Base-by-base conservation (phyloP, 2,888 invertebrate species). In the Epinotia brunnichana region DNA sequence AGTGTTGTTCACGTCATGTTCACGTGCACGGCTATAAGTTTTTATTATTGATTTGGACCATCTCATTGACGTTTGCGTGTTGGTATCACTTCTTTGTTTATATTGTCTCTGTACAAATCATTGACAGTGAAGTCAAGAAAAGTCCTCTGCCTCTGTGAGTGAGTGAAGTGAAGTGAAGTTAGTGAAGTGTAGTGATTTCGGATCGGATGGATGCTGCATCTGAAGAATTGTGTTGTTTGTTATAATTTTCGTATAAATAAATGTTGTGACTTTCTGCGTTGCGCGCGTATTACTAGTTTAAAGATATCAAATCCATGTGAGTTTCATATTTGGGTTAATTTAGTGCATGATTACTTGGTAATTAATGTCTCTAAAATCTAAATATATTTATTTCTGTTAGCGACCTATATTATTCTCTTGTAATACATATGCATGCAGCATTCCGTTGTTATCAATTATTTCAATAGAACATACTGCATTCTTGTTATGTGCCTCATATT, bases 111-210 rank as follows among this genome's bases (percentile, higher is more conserved):
- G 56, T n/a, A 57, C 15, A 57, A 61, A 53, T 51, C 35, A 66
- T 54, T 71, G 71, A 67, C 71, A 71, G 67, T 71, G 21, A 67
- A 66, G 54, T n/a, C n/a, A n/a, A n/a, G n/a, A n/a, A n/a, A n/a
- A n/a, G n/a, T n/a, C n/a, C n/a, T n/a, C n/a, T n/a, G n/a, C n/a
- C n/a, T n/a, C n/a, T n/a, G n/a, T n/a, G n/a, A n/a, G n/a, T n/a
- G n/a, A n/a, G n/a, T n/a, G n/a, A n/a, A n/a, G n/a, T n/a, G n/a
- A n/a, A n/a, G n/a, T n/a, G n/a, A n/a, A n/a, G n/a, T n/a, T n/a
- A n/a, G n/a, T n/a, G n/a, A n/a, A n/a, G n/a, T n/a, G n/a, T n/a
- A n/a, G n/a, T 66, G 54, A 56, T 54, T 61, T 48, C 35, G 66
- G 61, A 53, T 63, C n/a, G 53, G 66, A 66, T 61, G 54, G 71